Percentiles rank a stretch among this genome's conserved stretches.
These are phyloP conservation scores for Neomorphus geoffroyi DNA, from an alignment of 2,797 vertebrate genomes.

Conservation along the genomic window DNA sequence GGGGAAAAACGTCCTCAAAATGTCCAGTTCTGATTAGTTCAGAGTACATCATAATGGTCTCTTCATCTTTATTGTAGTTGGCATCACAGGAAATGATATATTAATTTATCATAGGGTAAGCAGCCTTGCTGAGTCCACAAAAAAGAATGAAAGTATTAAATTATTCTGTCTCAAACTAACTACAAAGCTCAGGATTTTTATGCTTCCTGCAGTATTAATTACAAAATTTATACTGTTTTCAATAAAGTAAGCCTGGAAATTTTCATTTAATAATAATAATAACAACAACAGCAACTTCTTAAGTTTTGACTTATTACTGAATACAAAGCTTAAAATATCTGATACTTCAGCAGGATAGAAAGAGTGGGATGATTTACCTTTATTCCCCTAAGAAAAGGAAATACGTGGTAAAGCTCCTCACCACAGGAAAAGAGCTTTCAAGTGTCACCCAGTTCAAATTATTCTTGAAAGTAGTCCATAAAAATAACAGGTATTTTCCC, in stretches of 20 bases:
- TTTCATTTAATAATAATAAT: not conserved
- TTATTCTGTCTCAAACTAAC: not conserved
- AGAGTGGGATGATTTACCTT: not conserved
- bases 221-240: not conserved
- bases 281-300: not conserved
- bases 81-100: not conserved
- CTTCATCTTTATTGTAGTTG: not conserved
- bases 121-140: not conserved
- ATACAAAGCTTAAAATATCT: not conserved
- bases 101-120: not conserved
- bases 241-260: not conserved
- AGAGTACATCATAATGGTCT: not conserved
- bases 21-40: not conserved
- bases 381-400: not conserved
- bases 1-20: not conserved
- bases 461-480: not conserved
- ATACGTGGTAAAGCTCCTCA: not conserved
- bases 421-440: not conserved
- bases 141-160: not conserved
- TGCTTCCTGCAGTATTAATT: not conserved
- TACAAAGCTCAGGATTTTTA: not conserved
- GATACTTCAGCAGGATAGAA: not conserved
- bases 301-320: not conserved
- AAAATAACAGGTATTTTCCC: not conserved
- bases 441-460: not conserved